phyloP scores from a whole-genome alignment of 2,888 invertebrate genomes.

The Cephus rjabovi region DNA sequence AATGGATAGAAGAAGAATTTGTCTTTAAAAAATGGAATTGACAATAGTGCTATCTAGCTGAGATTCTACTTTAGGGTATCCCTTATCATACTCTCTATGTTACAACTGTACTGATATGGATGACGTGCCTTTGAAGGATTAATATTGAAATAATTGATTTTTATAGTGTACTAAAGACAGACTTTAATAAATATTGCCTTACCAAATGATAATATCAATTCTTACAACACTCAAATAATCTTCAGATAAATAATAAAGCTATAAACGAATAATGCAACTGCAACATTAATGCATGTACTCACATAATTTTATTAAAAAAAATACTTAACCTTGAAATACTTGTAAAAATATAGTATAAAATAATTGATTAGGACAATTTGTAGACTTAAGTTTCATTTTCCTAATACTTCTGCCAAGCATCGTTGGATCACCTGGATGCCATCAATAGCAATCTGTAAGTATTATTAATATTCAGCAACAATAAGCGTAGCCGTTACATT shows the following conservation, averaged over 20 bases:
- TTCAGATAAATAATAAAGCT: background rate
- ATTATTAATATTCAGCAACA: background rate
- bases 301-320: background rate
- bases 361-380: background rate
- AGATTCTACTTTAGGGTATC: background rate
- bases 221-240: background rate
- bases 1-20: background rate
- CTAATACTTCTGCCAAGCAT: slow-evolving; percentile 22
- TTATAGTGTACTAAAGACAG: background rate
- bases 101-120: background rate
- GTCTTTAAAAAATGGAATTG: background rate
- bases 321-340: slow-evolving; percentile 1
- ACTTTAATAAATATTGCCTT: background rate
- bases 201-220: background rate
- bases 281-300: background rate
- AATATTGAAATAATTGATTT: background rate
- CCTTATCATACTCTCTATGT: background rate
- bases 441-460: slow-evolving; percentile 41
- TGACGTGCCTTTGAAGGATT: background rate
- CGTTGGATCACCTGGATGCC: slow-evolving; percentile 42
- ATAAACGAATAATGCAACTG: background rate
- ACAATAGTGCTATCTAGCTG: background rate
- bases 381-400: background rate
- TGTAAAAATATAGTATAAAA: background rate
- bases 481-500: background rate